Base-by-base conservation (phyloP, 37 sponge, comb jelly and placozoan species). In the Diacarnus erythraeanus region DNA sequence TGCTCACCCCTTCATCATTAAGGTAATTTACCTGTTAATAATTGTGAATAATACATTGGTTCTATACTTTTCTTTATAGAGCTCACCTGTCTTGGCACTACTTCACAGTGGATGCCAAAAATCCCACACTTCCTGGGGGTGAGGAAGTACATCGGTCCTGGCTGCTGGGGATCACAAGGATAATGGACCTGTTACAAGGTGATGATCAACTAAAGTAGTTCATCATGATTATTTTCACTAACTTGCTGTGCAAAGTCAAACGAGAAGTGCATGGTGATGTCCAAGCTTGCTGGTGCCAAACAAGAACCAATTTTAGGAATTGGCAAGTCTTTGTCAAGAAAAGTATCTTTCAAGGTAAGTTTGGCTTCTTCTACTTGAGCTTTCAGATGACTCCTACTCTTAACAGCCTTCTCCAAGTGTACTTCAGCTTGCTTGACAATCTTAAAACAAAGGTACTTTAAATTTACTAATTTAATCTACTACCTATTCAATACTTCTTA, bases 41-140 rank as follows among this genome's bases (percentile, higher is more conserved):
- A n/a, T n/a, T n/a, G n/a, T n/a, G n/a, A n/a, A n/a, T n/a, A n/a
- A n/a, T n/a, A n/a, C n/a, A n/a, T n/a, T n/a, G n/a, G n/a, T n/a
- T n/a, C n/a, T n/a, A n/a, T n/a, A n/a, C n/a, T n/a, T n/a, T n/a
- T n/a, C n/a, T n/a, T n/a, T n/a, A n/a, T n/a, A n/a, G n/a, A n/a
- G n/a, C n/a, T n/a, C n/a, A 89, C 77, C 72, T 89, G 90, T 9
- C 71, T 37, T 3, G 90, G 90, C 6, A 89, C 56, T 4, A 63
- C 75, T 54, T 89, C 90, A 41, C 90, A 89, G 77, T 64, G 57
- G 23, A 89, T 75, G 15, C 90, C 90, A 59, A 89, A 89, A 1
- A 89, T 38, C 10, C 73, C 75, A 57, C 90, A 83, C 77, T 84
- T 89, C n/a, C n/a, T n/a, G n/a, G n/a, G n/a, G n/a, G n/a, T n/a